Evolutionary conservation across 2,113 vertebrate species (phyloP), one percentile per base, ranked within the genome.

Genomic region (Myotis yumanensis): DNA sequence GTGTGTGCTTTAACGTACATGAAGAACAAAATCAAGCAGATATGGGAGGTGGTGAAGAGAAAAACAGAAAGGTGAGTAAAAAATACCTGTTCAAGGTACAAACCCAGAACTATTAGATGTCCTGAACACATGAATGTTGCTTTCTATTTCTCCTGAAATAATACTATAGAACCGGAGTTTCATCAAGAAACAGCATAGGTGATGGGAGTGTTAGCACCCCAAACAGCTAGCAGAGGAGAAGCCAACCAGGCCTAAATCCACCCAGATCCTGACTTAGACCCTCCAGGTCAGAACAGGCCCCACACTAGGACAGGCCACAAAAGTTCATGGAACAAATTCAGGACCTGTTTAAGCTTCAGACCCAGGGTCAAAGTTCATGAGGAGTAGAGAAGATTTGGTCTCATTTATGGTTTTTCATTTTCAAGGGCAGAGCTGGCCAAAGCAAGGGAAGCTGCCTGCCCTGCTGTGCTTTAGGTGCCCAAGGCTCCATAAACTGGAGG

Each of bases 11-110:
- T 80, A 83, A 69, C 2, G 32, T 35, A 46, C 5, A 1, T 54
- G 40, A 51, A 85, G 23, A 96, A 90, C 16, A 79, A 92, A 92
- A 87, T 52, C 57, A 71, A 64, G 37, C 37, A 73, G 35, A 22
- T 52, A 59, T 2, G 4, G 28, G 6, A 77, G 0, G 48, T 25
- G 37, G 37, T 59, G 25, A 28, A 57, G 30, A 84, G 37, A 32
- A 40, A 95, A 91, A n/a, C 35, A 68, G 37, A 64, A 48, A 83
- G 1, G 1, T 59, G 3, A 59, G 64, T n/a, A 37, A 35, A 35
- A 68, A 90, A 73, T 2, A 11, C 37, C 25, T 51, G 22, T 25
- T 85, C 17, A 51, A 88, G 5, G 22, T 51, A 72, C 7, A 48
- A 85, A 66, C 51, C 28, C 76, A 43, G 66, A 85, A 32, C 30